Conservation (phyloP, 2,888 invertebrate species). For the Saturnia japonica region DNA sequence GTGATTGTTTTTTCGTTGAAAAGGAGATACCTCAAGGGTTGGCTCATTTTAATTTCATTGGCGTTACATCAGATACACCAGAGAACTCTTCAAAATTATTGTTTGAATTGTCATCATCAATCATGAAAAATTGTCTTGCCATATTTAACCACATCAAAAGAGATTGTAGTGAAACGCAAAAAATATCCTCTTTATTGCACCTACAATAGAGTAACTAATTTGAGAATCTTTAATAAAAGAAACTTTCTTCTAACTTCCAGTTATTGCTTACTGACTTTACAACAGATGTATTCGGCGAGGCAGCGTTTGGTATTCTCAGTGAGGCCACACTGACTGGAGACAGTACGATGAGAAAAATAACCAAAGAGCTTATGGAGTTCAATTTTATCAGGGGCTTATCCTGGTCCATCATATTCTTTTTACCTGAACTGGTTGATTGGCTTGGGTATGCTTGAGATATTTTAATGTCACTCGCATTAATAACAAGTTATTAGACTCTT, state of each 20-base stretch:
- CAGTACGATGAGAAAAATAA: constrained; percentile 45
- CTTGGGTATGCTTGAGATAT: constrained; percentile 37
- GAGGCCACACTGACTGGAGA: constrained; percentile 46
- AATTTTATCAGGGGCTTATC: constrained; percentile 40
- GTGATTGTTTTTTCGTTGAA: too few relatives aligned
- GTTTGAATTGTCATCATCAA: too few relatives aligned
- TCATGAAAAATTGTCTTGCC: too few relatives aligned
- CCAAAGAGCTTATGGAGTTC: constrained; percentile 45
- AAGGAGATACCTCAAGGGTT: too few relatives aligned
- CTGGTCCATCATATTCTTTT: constrained; percentile 56
- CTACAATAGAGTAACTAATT: background rate
- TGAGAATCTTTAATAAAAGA: background rate
- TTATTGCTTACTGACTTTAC: constrained; percentile 44
- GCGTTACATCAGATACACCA: too few relatives aligned
- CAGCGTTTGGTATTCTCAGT: constrained; percentile 49
- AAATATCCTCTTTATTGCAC: background rate
- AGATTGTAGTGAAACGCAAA: background rate
- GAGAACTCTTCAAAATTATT: too few relatives aligned
- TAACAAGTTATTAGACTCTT: too few relatives aligned
- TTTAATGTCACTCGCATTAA: background rate
- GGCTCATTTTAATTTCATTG: too few relatives aligned
- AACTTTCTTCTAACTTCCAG: constrained; percentile 27
- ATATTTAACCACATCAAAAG: background rate
- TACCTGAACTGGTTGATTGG: constrained; percentile 48
- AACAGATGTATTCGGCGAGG: constrained; percentile 51